phyloP scores from a whole-genome alignment of 2,888 invertebrate genomes.

The Lepidocyrtoides sp. region DNA sequence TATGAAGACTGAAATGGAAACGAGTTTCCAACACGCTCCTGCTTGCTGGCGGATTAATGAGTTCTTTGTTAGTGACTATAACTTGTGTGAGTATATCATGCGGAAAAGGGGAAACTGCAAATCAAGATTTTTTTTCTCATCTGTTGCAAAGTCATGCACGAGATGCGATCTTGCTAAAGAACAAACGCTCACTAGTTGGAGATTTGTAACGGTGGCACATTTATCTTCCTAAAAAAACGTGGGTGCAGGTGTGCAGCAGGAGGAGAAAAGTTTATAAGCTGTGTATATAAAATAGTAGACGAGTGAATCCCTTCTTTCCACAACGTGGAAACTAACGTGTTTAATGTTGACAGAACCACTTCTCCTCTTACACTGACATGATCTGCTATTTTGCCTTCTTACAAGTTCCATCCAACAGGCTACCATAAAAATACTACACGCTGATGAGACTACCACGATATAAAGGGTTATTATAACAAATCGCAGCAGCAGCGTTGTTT shows the following conservation, averaged over 20 bases:
- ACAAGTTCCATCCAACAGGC: background rate
- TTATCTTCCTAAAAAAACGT: background rate
- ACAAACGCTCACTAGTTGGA: background rate
- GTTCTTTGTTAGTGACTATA: background rate
- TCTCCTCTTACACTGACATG: background rate
- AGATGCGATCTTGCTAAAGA: constrained; percentile 8
- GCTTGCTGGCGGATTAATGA: too few relatives aligned
- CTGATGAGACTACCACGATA: background rate
- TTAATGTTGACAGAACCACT: constrained; percentile 31
- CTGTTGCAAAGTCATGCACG: constrained; percentile 18
- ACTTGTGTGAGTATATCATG: background rate
- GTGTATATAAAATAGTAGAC: background rate
- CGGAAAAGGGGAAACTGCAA: too few relatives aligned
- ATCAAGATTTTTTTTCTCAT: background rate
- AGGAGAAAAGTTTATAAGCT: background rate
- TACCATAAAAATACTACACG: background rate
- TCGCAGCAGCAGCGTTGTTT: background rate
- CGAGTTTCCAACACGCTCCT: too few relatives aligned
- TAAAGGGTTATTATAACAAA: background rate
- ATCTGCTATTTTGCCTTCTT: background rate
- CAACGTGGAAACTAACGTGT: background rate
- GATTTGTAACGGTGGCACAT: constrained; percentile 33
- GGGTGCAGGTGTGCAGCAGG: constrained; percentile 17
- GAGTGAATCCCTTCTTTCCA: background rate
- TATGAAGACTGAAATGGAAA: too few relatives aligned